Evolutionary conservation across 2,113 vertebrate species (phyloP).

Genomic region (Oryzias celebensis): DNA sequence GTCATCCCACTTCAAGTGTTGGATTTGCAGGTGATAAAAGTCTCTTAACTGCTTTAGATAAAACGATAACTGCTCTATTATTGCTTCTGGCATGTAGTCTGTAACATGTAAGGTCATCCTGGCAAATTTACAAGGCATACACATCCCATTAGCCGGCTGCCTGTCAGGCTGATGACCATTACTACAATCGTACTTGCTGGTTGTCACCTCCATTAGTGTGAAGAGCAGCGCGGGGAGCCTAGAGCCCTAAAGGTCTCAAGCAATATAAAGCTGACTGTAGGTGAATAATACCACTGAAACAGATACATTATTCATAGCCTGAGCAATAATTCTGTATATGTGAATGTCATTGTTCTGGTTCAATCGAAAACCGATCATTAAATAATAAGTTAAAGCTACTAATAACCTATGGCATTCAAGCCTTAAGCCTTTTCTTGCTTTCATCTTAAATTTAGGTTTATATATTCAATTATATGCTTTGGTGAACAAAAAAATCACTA

Average conservation of each 20-base stretch:
- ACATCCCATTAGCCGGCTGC: slow-evolving; percentile 27
- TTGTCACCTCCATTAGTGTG: slow-evolving; percentile 30
- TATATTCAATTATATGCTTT: not conserved
- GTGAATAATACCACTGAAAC: slow-evolving; percentile 5
- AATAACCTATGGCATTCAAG: not conserved
- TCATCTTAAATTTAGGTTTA: slow-evolving; percentile 17
- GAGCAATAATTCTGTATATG: not conserved
- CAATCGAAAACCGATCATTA: not conserved
- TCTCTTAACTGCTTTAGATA: slow-evolving; percentile 5
- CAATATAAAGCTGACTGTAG: slow-evolving; percentile 9
- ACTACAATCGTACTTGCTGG: slow-evolving; percentile 20
- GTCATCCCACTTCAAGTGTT: not conserved
- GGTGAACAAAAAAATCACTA: too few relatives aligned
- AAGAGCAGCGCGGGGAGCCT: slow-evolving; percentile 8
- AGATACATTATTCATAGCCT: slow-evolving; percentile 21
- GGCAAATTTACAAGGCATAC: slow-evolving; percentile 3
- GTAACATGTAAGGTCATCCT: slow-evolving; percentile 28
- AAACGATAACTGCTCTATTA: slow-evolving; percentile 28
- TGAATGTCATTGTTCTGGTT: not conserved
- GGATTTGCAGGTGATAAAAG: slow-evolving; percentile 11
- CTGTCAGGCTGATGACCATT: slow-evolving; percentile 53
- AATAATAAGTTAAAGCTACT: slow-evolving; percentile 15
- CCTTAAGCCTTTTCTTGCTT: slow-evolving; percentile 21
- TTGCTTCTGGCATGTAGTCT: slow-evolving; percentile 26
- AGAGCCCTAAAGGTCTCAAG: slow-evolving; percentile 12